These are phyloP conservation scores for Tetraodon nigroviridis DNA, from an alignment of 2,113 vertebrate genomes.

Conservation along the genomic window DNA sequence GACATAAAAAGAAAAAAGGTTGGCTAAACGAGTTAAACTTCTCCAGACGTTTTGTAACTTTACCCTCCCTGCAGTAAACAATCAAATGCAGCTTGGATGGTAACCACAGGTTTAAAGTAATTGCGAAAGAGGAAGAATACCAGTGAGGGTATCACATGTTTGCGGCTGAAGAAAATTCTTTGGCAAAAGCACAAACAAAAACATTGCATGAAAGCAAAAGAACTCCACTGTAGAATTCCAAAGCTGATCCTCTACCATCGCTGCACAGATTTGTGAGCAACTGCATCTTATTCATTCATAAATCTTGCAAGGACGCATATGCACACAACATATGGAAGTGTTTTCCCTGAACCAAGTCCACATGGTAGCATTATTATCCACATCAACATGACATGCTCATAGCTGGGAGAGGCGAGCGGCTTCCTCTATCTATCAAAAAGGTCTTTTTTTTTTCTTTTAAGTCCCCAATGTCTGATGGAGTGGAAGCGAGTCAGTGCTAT, in stretches of 20 bases:
- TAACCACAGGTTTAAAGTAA: constrained; percentile 36
- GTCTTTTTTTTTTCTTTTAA: constrained; percentile 29
- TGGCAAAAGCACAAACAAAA: constrained; percentile 47
- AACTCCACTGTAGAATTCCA: constrained; percentile 55
- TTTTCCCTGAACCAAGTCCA: constrained; percentile 62
- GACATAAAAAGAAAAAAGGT: not conserved
- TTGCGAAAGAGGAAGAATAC: constrained; percentile 30
- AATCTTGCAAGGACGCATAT: constrained; percentile 61
- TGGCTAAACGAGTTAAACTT: not conserved
- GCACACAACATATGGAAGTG: constrained; percentile 66
- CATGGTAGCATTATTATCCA: constrained; percentile 59
- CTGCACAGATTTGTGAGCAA: constrained; percentile 28
- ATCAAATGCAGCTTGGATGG: constrained; percentile 29
- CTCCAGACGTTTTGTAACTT: constrained; percentile 3
- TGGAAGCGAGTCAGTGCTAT: constrained; percentile 37
- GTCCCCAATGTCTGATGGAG: constrained; percentile 50
- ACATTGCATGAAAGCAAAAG: constrained; percentile 19
- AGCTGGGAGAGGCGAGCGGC: constrained; percentile 25
- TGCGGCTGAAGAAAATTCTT: constrained; percentile 21
- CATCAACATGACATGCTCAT: constrained; percentile 40
- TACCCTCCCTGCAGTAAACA: constrained; percentile 25
- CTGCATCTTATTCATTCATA: constrained; percentile 69
- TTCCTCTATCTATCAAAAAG: constrained; percentile 15
- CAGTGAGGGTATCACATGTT: constrained; percentile 17
- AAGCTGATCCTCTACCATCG: constrained; percentile 41